A percentile compares a stretch with the other conserved stretches of the same genome.
Conservation (phyloP, 2,797 vertebrate species). For the Mormyrus proboscirostris region DNA sequence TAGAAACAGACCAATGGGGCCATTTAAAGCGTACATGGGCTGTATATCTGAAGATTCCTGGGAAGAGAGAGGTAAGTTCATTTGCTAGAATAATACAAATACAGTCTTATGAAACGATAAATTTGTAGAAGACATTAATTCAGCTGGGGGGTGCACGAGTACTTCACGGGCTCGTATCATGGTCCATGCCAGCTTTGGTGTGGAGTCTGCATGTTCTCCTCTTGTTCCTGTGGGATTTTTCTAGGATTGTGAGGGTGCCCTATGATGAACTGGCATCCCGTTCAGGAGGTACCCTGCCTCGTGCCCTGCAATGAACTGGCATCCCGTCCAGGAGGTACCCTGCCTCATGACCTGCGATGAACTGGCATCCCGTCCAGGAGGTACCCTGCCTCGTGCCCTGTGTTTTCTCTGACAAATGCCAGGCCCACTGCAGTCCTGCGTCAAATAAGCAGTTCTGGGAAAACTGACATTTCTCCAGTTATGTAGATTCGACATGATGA, state of each 20-base stretch:
- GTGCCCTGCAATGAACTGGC: not conserved
- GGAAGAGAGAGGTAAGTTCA: not conserved
- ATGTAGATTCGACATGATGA: not conserved
- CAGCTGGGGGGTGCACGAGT: not conserved
- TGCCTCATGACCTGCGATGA: not conserved
- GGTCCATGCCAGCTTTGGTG: not conserved
- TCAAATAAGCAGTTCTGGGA: not conserved
- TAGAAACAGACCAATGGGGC: not conserved
- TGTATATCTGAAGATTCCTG: not conserved
- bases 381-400: not conserved
- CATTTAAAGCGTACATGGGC: not conserved
- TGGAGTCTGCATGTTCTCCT: not conserved
- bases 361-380: not conserved
- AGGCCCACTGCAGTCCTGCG: not conserved
- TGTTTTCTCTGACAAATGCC: not conserved
- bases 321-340: not conserved
- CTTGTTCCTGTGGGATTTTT: not conserved
- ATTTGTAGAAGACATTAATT: not conserved
- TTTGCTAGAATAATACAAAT: not conserved
- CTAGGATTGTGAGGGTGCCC: not conserved
- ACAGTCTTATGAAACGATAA: not conserved
- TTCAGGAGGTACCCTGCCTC: not conserved
- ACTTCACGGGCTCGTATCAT: not conserved
- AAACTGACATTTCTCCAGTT: not conserved
- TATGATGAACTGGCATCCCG: not conserved